phyloP scores from a whole-genome alignment of 2,888 invertebrate genomes.

The Dynastes hyllus region DNA sequence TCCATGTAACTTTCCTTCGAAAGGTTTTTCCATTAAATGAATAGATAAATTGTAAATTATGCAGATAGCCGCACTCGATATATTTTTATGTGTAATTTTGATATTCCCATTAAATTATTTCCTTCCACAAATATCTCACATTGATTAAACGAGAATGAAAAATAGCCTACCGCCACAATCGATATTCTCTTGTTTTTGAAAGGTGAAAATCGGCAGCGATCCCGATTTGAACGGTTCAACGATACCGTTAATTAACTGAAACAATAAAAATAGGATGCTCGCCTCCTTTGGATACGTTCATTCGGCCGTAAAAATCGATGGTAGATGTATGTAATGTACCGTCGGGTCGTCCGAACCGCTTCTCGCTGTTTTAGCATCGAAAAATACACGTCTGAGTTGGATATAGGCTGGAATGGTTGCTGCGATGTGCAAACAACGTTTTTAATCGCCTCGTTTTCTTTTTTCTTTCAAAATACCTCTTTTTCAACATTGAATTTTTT shows the following conservation, averaged over 20 bases:
- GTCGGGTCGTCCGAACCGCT: neutral
- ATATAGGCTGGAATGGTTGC: neutral
- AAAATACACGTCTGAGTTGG: neutral
- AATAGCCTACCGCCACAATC: too few species aligned
- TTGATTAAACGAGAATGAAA: too few species aligned
- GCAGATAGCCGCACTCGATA: too few species aligned
- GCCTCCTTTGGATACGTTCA: slow-evolving; percentile 25
- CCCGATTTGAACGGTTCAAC: slow-evolving; percentile 36
- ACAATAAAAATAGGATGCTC: slow-evolving; percentile 38
- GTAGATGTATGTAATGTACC: slow-evolving; percentile 2
- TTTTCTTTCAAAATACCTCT: slow-evolving; percentile 7
- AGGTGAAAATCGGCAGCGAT: slow-evolving; percentile 10
- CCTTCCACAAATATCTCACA: too few species aligned
- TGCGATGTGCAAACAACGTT: slow-evolving; percentile 1
- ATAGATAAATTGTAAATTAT: too few species aligned
- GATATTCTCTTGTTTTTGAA: neutral
- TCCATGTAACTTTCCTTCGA: too few species aligned
- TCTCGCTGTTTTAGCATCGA: neutral
- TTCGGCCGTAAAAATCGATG: slow-evolving; percentile 36
- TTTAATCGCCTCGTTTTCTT: slow-evolving; percentile 3
- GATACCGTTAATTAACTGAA: slow-evolving; percentile 33
- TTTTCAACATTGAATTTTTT: slow-evolving; percentile 16
- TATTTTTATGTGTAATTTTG: too few species aligned
- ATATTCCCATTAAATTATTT: too few species aligned
- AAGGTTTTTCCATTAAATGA: too few species aligned